A percentile compares a stretch with the other conserved stretches of the same genome.
These are phyloP conservation scores for Colistium nudipinnis DNA, from an alignment of 2,113 vertebrate species.

Conservation along the genomic window DNA sequence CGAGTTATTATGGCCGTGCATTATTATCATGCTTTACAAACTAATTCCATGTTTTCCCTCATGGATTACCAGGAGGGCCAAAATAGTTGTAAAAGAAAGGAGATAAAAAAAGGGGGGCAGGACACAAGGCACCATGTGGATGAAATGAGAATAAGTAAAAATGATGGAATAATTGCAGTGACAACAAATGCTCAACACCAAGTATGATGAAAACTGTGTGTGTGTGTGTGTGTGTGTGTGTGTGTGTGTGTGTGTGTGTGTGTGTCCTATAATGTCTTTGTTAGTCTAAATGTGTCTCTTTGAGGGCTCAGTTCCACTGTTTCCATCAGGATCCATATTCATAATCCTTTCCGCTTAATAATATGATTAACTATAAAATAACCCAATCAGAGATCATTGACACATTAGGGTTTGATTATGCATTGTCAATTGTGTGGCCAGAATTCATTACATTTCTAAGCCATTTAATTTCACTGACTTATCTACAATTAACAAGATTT, in stretches of 20 bases:
- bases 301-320: constrained; percentile 34
- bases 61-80: constrained; percentile 74
- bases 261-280: constrained; percentile 31
- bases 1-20: constrained; percentile 82
- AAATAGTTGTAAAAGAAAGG: constrained; percentile 56
- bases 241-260: constrained; percentile 16
- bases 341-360: constrained; percentile 66
- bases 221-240: constrained; percentile 21
- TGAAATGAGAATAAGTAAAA: constrained; percentile 61
- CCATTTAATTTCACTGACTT: constrained; percentile 48
- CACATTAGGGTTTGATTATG: constrained; percentile 57
- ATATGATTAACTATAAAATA: constrained; percentile 56
- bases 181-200: constrained; percentile 32
- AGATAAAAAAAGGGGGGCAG: constrained; percentile 58
- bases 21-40: constrained; percentile 84
- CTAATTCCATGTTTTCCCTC: constrained; percentile 83
- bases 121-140: constrained; percentile 50
- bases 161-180: constrained; percentile 41
- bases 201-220: constrained; percentile 21
- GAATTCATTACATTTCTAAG: constrained; percentile 61
- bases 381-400: constrained; percentile 57
- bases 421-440: constrained; percentile 48
- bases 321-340: constrained; percentile 43
- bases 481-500: constrained; percentile 41
- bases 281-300: constrained; percentile 24